A percentile compares a stretch with the other conserved stretches of the same genome.
These are phyloP conservation scores for Karalla daura DNA, from an alignment of 2,797 vertebrate species.

Conservation along the genomic window DNA sequence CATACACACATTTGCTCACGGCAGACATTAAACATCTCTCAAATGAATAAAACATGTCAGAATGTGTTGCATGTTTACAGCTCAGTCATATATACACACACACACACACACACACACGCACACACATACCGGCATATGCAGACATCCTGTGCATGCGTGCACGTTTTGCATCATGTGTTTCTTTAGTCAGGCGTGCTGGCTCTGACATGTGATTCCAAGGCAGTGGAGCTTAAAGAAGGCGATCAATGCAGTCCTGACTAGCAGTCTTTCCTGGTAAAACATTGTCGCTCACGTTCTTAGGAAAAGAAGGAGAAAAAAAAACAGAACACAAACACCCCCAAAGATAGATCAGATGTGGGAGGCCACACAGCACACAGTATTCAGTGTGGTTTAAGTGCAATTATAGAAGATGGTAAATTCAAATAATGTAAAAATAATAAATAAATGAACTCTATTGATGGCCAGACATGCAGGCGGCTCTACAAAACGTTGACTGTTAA, in stretches of 20 bases:
- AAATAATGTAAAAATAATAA: background rate
- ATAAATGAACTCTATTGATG: background rate
- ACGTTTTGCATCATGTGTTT: background rate
- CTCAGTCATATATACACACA: too few species aligned
- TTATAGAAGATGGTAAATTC: background rate
- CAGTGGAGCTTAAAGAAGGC: conserved; percentile 38
- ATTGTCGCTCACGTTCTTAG: conserved; percentile 11
- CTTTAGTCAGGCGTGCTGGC: conserved; percentile 7
- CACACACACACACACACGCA: too few species aligned
- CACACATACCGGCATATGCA: background rate
- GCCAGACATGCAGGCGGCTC: background rate
- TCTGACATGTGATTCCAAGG: conserved; percentile 33
- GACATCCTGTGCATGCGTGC: background rate
- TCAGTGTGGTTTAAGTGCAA: background rate
- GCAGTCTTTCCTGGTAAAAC: conserved; percentile 4
- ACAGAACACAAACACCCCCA: background rate
- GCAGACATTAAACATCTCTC: conserved; percentile 1
- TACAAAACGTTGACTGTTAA: background rate
- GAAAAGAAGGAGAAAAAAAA: background rate
- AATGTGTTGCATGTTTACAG: background rate
- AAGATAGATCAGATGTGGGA: background rate
- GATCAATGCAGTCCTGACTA: conserved; percentile 37
- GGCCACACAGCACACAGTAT: background rate
- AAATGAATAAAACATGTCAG: background rate
- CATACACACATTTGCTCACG: background rate